These are phyloP conservation scores for Zaprionus lachaisei DNA, from an alignment of 1,140 invertebrate species.

Conservation along the genomic window DNA sequence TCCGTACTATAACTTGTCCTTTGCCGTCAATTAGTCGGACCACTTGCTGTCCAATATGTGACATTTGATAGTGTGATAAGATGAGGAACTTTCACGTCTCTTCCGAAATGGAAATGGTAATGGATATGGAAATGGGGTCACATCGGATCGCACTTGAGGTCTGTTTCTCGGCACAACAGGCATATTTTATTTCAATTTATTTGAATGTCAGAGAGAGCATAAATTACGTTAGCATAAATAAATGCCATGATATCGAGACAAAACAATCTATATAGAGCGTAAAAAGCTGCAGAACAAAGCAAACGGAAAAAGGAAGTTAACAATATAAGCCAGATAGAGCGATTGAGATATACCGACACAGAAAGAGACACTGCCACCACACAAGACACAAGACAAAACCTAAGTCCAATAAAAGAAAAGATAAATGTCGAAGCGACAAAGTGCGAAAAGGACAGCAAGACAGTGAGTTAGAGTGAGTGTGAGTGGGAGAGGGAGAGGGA, in stretches of 20 bases:
- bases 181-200: slow-evolving; percentile 79
- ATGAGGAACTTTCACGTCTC: slow-evolving; percentile 49
- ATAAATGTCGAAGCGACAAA: slow-evolving; percentile 72
- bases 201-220: slow-evolving; percentile 61
- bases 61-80: slow-evolving; percentile 45
- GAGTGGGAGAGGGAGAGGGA: background rate
- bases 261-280: slow-evolving; percentile 76
- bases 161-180: slow-evolving; percentile 10
- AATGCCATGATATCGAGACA: slow-evolving; percentile 57
- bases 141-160: slow-evolving; percentile 1
- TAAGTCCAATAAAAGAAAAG: slow-evolving; percentile 76
- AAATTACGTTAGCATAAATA: slow-evolving; percentile 74
- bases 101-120: slow-evolving; percentile 28
- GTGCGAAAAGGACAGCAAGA: slow-evolving; percentile 20
- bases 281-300: slow-evolving; percentile 54
- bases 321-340: slow-evolving; percentile 81
- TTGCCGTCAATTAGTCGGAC: slow-evolving; percentile 41
- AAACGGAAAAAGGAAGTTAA: slow-evolving; percentile 80
- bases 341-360: slow-evolving; percentile 63
- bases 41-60: slow-evolving; percentile 15
- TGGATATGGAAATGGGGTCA: slow-evolving; percentile 34
- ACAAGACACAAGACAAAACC: slow-evolving; percentile 40
- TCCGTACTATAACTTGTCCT: slow-evolving; percentile 27
- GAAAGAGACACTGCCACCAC: slow-evolving; percentile 33
- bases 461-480: background rate